Conservation (phyloP, 2,797 vertebrate species). For the Gorsachius magnificus region DNA sequence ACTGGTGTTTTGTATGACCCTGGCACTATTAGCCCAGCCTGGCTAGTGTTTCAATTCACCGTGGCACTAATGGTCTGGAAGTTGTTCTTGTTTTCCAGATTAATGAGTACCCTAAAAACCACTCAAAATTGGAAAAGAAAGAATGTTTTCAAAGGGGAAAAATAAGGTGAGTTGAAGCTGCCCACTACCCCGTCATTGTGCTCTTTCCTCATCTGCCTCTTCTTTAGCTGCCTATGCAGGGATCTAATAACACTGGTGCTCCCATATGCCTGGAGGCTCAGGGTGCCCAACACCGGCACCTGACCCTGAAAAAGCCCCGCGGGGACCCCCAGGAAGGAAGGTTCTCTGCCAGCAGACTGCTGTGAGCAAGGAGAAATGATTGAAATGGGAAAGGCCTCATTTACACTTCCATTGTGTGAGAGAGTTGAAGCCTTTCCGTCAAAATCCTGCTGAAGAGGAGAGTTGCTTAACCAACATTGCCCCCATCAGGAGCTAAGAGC, state of each 20-base stretch:
- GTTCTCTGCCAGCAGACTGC: not conserved
- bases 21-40: conserved; percentile 74
- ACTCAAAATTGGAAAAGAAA: conserved; percentile 70
- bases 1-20: conserved; percentile 75
- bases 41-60: conserved; percentile 71
- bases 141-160: conserved; percentile 62
- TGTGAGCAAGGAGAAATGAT: not conserved
- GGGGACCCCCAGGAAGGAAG: not conserved
- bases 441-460: not conserved
- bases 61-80: conserved; percentile 78
- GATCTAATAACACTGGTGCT: fast-evolving
- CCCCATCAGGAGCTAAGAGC: not conserved
- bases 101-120: conserved; percentile 77
- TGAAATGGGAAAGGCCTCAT: not conserved
- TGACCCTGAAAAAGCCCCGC: not conserved
- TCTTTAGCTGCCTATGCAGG: not conserved
- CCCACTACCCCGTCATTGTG: not conserved
- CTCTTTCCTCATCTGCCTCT: not conserved
- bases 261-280: fast-evolving
- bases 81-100: conserved; percentile 75
- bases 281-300: not conserved
- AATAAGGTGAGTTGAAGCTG: conserved; percentile 20
- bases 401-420: not conserved
- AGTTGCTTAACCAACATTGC: not conserved
- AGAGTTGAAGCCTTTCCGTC: fast-evolving